A percentile compares a stretch with the other conserved stretches of the same genome.
These are phyloP conservation scores for Chrysaora quinquecirrha DNA, from an alignment of 30 jellyfish, hydroid and myxozoan genomes.

Conservation along the genomic window DNA sequence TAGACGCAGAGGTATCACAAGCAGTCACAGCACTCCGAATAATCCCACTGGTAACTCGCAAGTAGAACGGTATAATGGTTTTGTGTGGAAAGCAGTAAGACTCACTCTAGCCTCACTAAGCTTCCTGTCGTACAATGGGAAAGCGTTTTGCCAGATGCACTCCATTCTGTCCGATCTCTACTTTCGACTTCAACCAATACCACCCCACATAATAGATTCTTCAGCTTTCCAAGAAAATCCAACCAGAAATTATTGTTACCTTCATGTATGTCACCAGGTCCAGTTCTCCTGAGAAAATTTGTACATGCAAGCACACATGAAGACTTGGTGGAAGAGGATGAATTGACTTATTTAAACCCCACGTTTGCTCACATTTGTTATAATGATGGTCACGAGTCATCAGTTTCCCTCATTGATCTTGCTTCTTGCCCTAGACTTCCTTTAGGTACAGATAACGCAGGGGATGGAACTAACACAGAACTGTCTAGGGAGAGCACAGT, in stretches of 20 bases:
- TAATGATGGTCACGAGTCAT: slow-evolving; percentile 46
- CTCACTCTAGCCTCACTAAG: slow-evolving; percentile 19
- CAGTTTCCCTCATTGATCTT: slow-evolving; percentile 25
- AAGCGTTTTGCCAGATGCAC: slow-evolving; percentile 43
- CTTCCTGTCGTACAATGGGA: slow-evolving; percentile 32
- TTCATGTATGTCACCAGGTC: slow-evolving; percentile 75
- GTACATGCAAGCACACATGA: slow-evolving; percentile 33
- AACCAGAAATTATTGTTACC: slow-evolving; percentile 34
- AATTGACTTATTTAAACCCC: slow-evolving; percentile 27
- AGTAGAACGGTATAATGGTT: slow-evolving; percentile 50
- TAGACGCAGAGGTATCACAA: slow-evolving; percentile 13
- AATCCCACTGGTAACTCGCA: slow-evolving; percentile 15
- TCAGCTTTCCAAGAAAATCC: slow-evolving; percentile 26
- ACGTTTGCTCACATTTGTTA: slow-evolving; percentile 44
- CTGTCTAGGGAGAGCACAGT: no score
- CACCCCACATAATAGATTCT: slow-evolving; percentile 65
- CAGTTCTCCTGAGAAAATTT: slow-evolving; percentile 26
- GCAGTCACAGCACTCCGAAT: slow-evolving; percentile 12
- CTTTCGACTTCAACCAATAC: slow-evolving; percentile 59
- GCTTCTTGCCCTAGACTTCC: no score
- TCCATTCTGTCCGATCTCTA: slow-evolving; percentile 72
- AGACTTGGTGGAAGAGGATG: slow-evolving; percentile 35
- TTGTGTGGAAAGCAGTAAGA: slow-evolving; percentile 42
- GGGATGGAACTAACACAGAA: no score
- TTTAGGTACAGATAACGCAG: no score